Base-by-base conservation (phyloP, 2,113 vertebrate genomes). In the Falco punctatus region DNA sequence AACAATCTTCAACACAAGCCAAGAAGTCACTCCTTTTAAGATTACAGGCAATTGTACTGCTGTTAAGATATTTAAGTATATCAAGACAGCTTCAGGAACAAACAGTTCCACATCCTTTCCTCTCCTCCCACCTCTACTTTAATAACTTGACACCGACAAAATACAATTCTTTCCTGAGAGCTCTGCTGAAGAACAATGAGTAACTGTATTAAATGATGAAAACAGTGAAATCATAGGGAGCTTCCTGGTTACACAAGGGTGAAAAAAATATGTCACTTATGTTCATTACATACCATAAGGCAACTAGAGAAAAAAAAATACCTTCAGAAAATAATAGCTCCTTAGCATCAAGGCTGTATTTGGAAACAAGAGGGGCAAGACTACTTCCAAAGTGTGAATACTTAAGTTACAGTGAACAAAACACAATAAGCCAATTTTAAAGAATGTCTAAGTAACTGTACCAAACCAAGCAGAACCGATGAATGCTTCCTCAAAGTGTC, bases 91-190 rank as follows among this genome's bases (percentile, higher is more conserved):
- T 67, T 75, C 9, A 20, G 59, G 89, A 92, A 95, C 97, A 95
- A 90, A 86, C 22, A 95, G 86, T 94, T 86, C 84, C 23, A 82
- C 13, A 80, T 86, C 55, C 18, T 66, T 92, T 91, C 59, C 78
- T 86, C 67, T 95, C 86, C 44, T 77, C 84, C 92, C 58, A 91
- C 54, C 54, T 88, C 70, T 64, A 32, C 54, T 55, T 84, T 83
- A 95, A 88, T 82, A 66, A 66, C 28, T 65, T 80, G 22, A 64
- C 30, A 73, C 46, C 80, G 74, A 62, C 77, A 90, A 94, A 96
- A 72, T 27, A 87, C 3, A 80, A 44, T 61, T 87, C 15, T 69
- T 84, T 74, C 44, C 48, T 0, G 0, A 79, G 30, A 95, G 70
- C n/a, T 87, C 74, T 82, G 35, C 54, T 88, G 55, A 79, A 89